Evolutionary conservation across 2,113 vertebrate species (phyloP).

Genomic region (Engraulis encrasicolus): DNA sequence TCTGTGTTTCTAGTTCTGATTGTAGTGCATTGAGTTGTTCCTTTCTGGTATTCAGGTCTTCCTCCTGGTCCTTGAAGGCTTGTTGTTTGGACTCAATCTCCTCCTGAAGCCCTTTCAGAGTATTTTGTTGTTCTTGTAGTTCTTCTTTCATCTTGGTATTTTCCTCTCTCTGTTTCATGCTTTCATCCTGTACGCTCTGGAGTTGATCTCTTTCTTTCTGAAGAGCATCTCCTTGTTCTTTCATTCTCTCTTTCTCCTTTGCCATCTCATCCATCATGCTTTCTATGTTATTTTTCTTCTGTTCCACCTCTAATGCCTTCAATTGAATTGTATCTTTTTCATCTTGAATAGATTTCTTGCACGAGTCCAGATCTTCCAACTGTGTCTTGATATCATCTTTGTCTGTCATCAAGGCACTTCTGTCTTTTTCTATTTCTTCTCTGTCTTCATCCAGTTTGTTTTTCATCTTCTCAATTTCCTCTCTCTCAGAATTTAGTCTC

Average conservation of each 20-base stretch:
- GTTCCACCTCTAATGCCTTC: neutral
- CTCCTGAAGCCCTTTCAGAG: conserved; percentile 24
- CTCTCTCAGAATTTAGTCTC: too few relatives aligned
- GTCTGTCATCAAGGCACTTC: neutral
- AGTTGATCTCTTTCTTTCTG: conserved; percentile 29
- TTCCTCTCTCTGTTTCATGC: neutral
- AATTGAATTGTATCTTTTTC: conserved; percentile 1
- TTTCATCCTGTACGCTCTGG: conserved; percentile 8
- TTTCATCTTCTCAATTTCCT: conserved; percentile 23
- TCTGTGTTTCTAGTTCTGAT: conserved; percentile 16
- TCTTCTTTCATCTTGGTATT: neutral
- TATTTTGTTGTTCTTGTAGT: conserved; percentile 24
- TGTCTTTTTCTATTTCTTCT: conserved; percentile 18
- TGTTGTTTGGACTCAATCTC: conserved; percentile 15
- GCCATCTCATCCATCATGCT: conserved; percentile 17
- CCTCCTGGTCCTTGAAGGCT: neutral
- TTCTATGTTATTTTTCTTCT: conserved; percentile 1
- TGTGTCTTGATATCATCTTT: neutral
- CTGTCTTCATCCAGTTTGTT: neutral
- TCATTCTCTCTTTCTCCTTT: neutral
- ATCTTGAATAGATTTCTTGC: conserved; percentile 15
- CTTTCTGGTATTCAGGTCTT: neutral
- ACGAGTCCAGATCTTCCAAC: neutral
- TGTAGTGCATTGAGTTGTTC: conserved; percentile 4
- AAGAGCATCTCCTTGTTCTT: neutral